phyloP scores from a whole-genome alignment of 2,113 vertebrate species.

The human (Homo sapiens) region DNA sequence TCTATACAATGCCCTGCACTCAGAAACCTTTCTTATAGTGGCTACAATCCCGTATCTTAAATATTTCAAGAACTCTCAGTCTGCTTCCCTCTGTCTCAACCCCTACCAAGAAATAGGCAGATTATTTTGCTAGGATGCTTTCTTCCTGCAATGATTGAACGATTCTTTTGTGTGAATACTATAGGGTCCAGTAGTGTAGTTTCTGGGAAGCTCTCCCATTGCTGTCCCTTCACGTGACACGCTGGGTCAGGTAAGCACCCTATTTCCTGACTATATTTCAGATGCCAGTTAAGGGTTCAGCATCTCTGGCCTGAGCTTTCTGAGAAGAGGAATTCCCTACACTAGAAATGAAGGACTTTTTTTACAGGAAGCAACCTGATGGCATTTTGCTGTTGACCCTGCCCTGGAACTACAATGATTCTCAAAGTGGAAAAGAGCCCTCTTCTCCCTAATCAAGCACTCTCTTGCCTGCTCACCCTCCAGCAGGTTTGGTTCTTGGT shows the following conservation, averaged over 20 bases:
- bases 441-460: not conserved
- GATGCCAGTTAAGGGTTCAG: not conserved
- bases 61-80: not conserved
- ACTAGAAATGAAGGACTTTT: not conserved
- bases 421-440: not conserved
- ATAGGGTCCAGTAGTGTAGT: not conserved
- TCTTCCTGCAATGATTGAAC: not conserved
- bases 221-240: not conserved
- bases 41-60: not conserved
- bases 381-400: not conserved
- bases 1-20: not conserved
- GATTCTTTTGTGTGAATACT: not conserved
- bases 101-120: not conserved
- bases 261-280: not conserved
- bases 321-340: not conserved
- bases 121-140: not conserved
- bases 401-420: not conserved
- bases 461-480: not conserved
- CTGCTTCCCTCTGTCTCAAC: not conserved
- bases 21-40: not conserved
- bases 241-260: not conserved
- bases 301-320: slow-evolving; percentile 29
- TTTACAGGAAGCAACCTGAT: not conserved
- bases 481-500: not conserved
- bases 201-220: not conserved